phyloP scores from a whole-genome alignment of 2,888 invertebrate species.

The Alentia gelatinosa region DNA sequence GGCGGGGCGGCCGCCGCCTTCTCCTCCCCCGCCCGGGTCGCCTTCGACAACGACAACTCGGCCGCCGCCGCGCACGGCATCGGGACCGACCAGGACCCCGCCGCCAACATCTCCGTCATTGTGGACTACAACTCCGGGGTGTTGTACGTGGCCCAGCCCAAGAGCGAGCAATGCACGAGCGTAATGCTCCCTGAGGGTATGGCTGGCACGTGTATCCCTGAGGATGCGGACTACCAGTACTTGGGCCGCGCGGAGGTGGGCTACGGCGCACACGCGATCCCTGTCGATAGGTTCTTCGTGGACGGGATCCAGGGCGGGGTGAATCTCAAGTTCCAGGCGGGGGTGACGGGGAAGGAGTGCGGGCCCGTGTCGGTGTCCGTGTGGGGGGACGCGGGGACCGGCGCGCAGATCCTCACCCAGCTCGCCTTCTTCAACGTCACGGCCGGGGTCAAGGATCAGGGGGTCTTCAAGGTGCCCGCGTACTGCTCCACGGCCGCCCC shows the following conservation, averaged over 20 bases:
- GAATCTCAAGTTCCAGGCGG: constrained; percentile 9
- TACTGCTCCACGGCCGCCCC: background rate
- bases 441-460: background rate
- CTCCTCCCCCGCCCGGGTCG: background rate
- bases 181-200: constrained; percentile 3
- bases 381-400: constrained; percentile 8
- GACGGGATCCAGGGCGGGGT: constrained; percentile 7
- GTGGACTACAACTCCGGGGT: constrained; percentile 5
- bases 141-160: background rate
- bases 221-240: constrained; percentile 11
- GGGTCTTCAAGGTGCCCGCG: constrained; percentile 25
- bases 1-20: background rate
- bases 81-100: background rate
- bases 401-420: background rate
- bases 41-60: constrained; percentile 43
- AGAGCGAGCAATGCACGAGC: background rate
- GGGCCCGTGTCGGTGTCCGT: background rate
- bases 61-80: background rate
- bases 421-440: constrained; percentile 29
- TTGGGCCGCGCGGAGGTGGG: background rate
- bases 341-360: background rate
- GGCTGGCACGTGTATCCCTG: constrained; percentile 28
- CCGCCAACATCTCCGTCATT: background rate
- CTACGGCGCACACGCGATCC: background rate
- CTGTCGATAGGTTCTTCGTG: background rate